A percentile compares a stretch with the other conserved stretches of the same genome.
Evolutionary conservation across 2,888 invertebrate genomes (phyloP).

Genomic region (Spodoptera picta): DNA sequence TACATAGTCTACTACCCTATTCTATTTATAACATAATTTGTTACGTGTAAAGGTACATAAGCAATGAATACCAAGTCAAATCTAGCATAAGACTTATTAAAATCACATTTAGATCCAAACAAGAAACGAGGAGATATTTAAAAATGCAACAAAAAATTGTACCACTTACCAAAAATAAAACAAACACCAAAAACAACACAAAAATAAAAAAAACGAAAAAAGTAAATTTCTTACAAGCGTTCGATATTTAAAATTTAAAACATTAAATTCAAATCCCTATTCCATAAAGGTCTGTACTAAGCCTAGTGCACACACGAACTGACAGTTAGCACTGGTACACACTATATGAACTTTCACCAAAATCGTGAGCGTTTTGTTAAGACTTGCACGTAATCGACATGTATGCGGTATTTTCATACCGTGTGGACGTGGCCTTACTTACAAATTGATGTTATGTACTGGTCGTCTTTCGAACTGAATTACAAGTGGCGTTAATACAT

Average conservation of each 20-base stretch:
- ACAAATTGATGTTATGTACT: conserved; percentile 38
- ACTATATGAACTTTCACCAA: conserved; percentile 55
- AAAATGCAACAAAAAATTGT: too few species aligned
- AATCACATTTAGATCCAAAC: too few species aligned
- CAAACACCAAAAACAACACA: too few species aligned
- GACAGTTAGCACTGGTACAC: conserved; percentile 36
- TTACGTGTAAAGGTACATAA: too few species aligned
- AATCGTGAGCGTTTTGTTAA: conserved; percentile 59
- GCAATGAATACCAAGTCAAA: too few species aligned
- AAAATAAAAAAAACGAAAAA: too few species aligned
- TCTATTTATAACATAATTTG: too few species aligned
- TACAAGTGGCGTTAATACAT: conserved; percentile 38
- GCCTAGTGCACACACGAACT: conserved; percentile 45
- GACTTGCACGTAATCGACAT: conserved; percentile 47
- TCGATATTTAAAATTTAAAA: conserved; percentile 10
- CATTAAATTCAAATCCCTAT: background rate
- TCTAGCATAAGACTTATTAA: too few species aligned
- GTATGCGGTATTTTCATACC: conserved; percentile 48
- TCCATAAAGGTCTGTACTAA: conserved; percentile 42
- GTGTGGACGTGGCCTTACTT: conserved; percentile 48
- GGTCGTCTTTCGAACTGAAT: conserved; percentile 31
- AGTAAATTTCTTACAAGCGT: background rate
- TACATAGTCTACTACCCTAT: too few species aligned
- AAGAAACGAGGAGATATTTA: too few species aligned
- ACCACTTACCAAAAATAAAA: too few species aligned